Evolutionary conservation across 2,888 invertebrate species (phyloP), one percentile per base, ranked within the genome.

Genomic region (Temnothorax unifasciatus): DNA sequence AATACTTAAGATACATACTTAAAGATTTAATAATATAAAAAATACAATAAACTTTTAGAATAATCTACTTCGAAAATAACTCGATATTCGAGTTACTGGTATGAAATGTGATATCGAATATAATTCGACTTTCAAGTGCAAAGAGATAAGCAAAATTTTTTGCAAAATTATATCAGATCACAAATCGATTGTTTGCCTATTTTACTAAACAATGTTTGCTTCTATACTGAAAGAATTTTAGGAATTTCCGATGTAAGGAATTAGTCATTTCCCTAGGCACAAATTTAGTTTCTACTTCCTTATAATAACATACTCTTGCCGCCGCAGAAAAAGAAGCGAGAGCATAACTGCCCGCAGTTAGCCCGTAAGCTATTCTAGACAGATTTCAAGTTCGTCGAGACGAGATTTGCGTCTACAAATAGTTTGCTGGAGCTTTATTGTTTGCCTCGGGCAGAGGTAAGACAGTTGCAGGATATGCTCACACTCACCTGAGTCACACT

Each of bases 361-460:
- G 25, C 21, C 21, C 41, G 57, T 18, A 50, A 79, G 38, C 79
- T 59, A 69, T 69, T 50, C 47, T 21, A 41, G 71, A n/a, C 79
- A 59, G 79, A 81, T 81, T 81, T 81, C 71, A 81, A 79, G 71
- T 81, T 81, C 38, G 59, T 9, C 59, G 34, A 41, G 44, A 59
- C 21, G 71, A 71, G 71, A 71, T 81, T 69, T 57, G 38, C 18
- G 71, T 59, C 64, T 38, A 71, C 79, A 81, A 81, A 69, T 71
- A 71, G 79, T 59, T 71, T 34, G 79, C 59, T 21, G 38, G 52
- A 47, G 59, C 47, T 81, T 81, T 81, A 81, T 81, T 81, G 71
- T 81, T 81, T 81, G 79, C 59, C 59, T 47, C 47, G 13, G 59
- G 79, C 69, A 34, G 25, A 38, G 18, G n/a, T 71, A 69, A 61